phyloP scores from a whole-genome alignment of 2,113 vertebrate species.

The Gymnobelideus leadbeateri region DNA sequence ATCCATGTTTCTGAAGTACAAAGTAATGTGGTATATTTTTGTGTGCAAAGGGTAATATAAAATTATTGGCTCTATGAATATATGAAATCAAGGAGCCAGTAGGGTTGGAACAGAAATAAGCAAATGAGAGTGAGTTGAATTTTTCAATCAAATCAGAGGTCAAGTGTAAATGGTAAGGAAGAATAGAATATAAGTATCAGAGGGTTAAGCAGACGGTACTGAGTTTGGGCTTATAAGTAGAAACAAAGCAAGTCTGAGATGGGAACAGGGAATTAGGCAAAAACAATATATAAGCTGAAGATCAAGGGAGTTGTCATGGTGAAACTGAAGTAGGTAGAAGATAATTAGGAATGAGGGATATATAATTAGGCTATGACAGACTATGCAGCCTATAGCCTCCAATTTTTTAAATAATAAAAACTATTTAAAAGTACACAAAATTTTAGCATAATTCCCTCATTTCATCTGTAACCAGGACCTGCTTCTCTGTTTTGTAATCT shows the following conservation, averaged over 20 bases:
- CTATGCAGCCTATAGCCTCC: background rate
- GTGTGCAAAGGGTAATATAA: background rate
- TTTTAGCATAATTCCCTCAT: background rate
- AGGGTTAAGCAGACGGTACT: background rate
- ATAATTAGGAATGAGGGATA: background rate
- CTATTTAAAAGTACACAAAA: background rate
- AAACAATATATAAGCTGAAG: background rate
- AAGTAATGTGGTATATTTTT: background rate
- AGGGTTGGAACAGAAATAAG: background rate
- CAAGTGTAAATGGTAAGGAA: background rate
- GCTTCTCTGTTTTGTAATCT: background rate
- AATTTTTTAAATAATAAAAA: conserved; percentile 1
- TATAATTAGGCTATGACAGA: background rate
- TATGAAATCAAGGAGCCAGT: background rate
- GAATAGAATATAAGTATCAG: background rate
- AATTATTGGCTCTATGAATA: background rate
- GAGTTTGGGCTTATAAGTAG: background rate
- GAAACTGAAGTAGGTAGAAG: background rate
- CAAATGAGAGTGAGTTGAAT: background rate
- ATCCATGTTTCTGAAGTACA: background rate
- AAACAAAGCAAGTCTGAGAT: background rate
- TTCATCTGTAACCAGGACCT: background rate
- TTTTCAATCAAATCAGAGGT: background rate
- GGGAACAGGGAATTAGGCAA: background rate
- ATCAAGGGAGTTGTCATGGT: background rate